Evolutionary conservation across 2,797 vertebrate species (phyloP).

Genomic region (Morelia viridis): DNA sequence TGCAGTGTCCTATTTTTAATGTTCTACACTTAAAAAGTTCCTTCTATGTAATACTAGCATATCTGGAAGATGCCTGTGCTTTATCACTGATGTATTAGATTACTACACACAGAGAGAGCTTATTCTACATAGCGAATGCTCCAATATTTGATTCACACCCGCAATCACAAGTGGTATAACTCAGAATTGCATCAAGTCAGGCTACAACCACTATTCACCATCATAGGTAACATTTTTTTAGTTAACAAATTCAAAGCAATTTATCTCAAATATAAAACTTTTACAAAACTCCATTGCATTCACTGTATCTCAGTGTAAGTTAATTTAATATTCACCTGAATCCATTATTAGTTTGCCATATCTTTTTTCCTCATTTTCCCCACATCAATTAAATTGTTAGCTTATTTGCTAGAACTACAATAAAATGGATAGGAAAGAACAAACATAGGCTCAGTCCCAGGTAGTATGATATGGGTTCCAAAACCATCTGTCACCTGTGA

Average conservation of each 20-base stretch:
- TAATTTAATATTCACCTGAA: not conserved
- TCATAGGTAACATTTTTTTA: not conserved
- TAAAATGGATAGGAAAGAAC: not conserved
- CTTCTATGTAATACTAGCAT: not conserved
- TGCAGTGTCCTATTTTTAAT: not conserved
- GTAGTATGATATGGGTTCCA: not conserved
- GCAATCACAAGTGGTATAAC: not conserved
- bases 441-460: not conserved
- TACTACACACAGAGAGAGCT: not conserved
- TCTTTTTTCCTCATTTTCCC: not conserved
- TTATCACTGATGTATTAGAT: not conserved
- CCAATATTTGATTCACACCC: not conserved
- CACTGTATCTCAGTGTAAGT: not conserved
- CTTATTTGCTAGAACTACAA: not conserved
- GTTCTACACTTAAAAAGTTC: not conserved
- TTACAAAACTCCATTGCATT: not conserved
- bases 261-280: not conserved
- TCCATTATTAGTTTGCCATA: constrained; percentile 38
- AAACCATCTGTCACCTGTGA: not conserved
- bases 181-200: not conserved
- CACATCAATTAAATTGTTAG: not conserved
- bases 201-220: not conserved
- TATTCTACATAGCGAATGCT: not conserved
- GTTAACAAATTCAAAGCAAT: not conserved
- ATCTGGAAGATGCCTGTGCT: not conserved